phyloP scores from a whole-genome alignment of 2,113 vertebrate species.

The Hyla sarda region DNA sequence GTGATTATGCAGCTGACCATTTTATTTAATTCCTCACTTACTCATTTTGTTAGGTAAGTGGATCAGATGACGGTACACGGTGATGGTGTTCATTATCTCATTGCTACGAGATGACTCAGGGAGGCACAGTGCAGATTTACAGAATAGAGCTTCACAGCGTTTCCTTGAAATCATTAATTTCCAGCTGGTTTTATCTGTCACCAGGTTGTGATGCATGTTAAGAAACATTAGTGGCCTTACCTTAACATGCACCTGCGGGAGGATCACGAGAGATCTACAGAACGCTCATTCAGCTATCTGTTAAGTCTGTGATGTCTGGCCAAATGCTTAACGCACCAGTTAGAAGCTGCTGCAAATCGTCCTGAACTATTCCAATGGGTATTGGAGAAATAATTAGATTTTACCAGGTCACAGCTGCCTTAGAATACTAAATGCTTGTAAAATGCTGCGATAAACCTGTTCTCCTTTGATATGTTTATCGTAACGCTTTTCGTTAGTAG shows the following conservation, averaged over 20 bases:
- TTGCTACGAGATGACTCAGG: not conserved
- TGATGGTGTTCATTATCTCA: not conserved
- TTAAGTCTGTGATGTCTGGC: slow-evolving; percentile 65
- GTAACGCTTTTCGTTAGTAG: slow-evolving; percentile 9
- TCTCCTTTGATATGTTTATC: slow-evolving; percentile 64
- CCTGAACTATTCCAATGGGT: slow-evolving; percentile 69
- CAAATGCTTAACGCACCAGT: slow-evolving; percentile 66
- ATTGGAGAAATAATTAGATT: slow-evolving; percentile 74
- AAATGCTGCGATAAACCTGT: slow-evolving; percentile 66
- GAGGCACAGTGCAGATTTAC: not conserved
- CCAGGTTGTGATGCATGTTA: slow-evolving; percentile 63
- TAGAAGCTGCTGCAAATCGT: slow-evolving; percentile 69
- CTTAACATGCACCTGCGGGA: slow-evolving; percentile 62
- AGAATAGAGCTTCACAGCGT: not conserved
- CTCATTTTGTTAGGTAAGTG: no score
- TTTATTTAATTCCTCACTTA: no score
- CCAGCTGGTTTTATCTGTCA: slow-evolving; percentile 60
- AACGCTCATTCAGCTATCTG: slow-evolving; percentile 67
- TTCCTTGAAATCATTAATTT: slow-evolving; percentile 12
- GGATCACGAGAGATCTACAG: slow-evolving; percentile 66
- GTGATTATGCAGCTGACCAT: no score
- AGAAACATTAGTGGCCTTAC: slow-evolving; percentile 60
- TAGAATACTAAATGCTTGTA: slow-evolving; percentile 67
- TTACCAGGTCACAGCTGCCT: slow-evolving; percentile 70
- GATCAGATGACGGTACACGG: no score